phyloP scores from a whole-genome alignment of 1,140 invertebrate genomes.

The Drosophila tani region DNA sequence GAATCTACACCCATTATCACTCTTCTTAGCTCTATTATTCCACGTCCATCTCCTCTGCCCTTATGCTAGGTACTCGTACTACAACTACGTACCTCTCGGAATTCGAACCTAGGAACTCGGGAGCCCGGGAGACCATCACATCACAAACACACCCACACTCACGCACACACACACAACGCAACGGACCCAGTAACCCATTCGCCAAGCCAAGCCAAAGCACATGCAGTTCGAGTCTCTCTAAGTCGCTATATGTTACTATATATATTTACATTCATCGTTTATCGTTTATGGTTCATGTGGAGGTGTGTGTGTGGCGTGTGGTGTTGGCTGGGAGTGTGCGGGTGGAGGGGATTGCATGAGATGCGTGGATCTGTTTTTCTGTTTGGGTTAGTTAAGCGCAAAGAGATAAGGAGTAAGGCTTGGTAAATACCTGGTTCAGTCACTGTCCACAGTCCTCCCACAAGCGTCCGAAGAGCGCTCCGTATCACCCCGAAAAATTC shows the following conservation, averaged over 20 bases:
- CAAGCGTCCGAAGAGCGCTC: slow-evolving; percentile 3
- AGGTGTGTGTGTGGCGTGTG: slow-evolving; percentile 9
- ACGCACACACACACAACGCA: background rate
- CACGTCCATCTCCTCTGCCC: background rate
- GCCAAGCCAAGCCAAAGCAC: slow-evolving; percentile 35
- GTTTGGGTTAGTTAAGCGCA: slow-evolving; percentile 51
- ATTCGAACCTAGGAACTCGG: background rate
- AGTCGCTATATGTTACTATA: slow-evolving; percentile 15
- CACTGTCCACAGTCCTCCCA: slow-evolving; percentile 19
- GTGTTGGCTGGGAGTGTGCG: slow-evolving; percentile 8
- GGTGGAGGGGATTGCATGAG: slow-evolving; percentile 13
- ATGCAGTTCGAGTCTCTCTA: slow-evolving; percentile 36
- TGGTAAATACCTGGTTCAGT: slow-evolving; percentile 50
- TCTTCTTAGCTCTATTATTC: background rate
- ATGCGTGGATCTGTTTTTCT: slow-evolving; percentile 36
- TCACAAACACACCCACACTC: background rate
- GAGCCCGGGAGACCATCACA: background rate
- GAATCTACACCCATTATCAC: slow-evolving; percentile 4
- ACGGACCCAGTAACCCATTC: slow-evolving; percentile 22
- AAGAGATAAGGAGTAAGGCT: slow-evolving; percentile 45
- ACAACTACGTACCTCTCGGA: slow-evolving; percentile 34
- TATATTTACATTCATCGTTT: slow-evolving; percentile 18
- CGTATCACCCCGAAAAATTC: slow-evolving; percentile 4
- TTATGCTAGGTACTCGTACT: slow-evolving; percentile 5
- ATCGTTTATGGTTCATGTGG: slow-evolving; percentile 5